Base-by-base conservation (phyloP, 2,113 vertebrate genomes). In the Neodon shergylaensis region DNA sequence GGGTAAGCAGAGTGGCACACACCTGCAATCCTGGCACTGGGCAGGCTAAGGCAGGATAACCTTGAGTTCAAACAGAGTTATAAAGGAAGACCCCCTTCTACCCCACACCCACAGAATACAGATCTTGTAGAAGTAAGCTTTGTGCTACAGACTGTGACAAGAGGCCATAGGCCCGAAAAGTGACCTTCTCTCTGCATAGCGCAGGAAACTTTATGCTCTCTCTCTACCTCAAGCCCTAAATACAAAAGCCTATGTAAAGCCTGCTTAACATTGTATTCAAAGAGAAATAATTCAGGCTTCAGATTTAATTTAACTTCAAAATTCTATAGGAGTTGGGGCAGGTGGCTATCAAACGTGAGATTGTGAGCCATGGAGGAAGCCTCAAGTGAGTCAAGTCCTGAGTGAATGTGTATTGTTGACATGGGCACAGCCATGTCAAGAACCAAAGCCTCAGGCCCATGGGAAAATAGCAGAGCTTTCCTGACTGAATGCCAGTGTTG, bases 91-190 rank as follows among this genome's bases (percentile, higher is more conserved):
- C 3, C 33, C n/a, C 39, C 8, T 84, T 61, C 39, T 65, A 65
- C 36, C 28, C 58, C 39, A 44, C 17, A 33, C 5, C 1, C 61
- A 2, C 0, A 65, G 26, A 76, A 52, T 42, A 66, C 3, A 52
- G 12, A 28, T 8, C n/a, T 44, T 24, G 11, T 10, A 3, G 4
- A 44, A 92, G 76, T 31, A 54, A 94, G 33, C 36, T 42, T 68
- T 52, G 17, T 3, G 17, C 49, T 44, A 42, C 58, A 36, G 26
- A 36, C 2, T 39, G n/a, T 44, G 39, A 47, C 5, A 65, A n/a
- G 1, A 31, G 13, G 22, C 22, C 5, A 22, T 22, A 28, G 21
- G 44, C 19, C 22, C 0, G 0, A 44, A 54, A 52, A 28, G 49
- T 21, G 44, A 21, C 26, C 10, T 39, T 44, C 19, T 28, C 11